Evolutionary conservation across 1,140 invertebrate genomes (phyloP), one percentile per base, ranked within the genome.

Genomic region (Caenorhabditis inopinata): DNA sequence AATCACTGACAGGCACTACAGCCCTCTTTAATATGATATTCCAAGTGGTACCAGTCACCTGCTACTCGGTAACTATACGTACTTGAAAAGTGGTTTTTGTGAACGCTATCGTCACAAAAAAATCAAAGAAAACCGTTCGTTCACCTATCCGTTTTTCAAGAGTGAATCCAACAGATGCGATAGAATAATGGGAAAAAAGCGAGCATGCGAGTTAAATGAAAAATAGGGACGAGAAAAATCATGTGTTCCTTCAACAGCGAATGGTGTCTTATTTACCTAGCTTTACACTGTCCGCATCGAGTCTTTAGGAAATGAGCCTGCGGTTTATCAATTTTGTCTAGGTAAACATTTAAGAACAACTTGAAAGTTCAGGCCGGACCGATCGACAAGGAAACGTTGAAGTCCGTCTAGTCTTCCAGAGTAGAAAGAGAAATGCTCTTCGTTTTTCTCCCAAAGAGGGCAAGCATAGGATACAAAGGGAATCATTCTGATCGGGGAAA

Each of bases 31-130:
- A 68, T 68, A 68, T 29, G 32, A 21, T 38, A 68, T 68, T 68
- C 58, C 4, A 42, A 68, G 58, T 68, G 58, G 58, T 68, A 68
- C 58, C 58, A 68, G 58, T 68, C 58, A 68, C 58, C 58, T 38
- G 32, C 38, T 68, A 38, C 58, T 16, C 58, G 58, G 58, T 68
- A 68, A 68, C 58, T 68, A 68, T 68, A 68, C 58, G 58, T 68
- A 68, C 58, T 68, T 68, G 58, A 68, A 32, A 68, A 32, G 18
- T 12, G 4, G 16, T 58, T 58, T 58, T 58, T 58, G 7, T 12
- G 58, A 68, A 68, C 58, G 32, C 58, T 68, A 18, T 68, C 58
- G 58, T 68, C 58, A 68, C 53, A 58, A 58, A n/a, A 58, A 58
- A 58, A 38, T 2, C 1, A 23, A 18, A 38, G 23, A 38, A 29